Evolutionary conservation across 2,797 vertebrate genomes (phyloP).

Genomic region (Myotis daubentonii): DNA sequence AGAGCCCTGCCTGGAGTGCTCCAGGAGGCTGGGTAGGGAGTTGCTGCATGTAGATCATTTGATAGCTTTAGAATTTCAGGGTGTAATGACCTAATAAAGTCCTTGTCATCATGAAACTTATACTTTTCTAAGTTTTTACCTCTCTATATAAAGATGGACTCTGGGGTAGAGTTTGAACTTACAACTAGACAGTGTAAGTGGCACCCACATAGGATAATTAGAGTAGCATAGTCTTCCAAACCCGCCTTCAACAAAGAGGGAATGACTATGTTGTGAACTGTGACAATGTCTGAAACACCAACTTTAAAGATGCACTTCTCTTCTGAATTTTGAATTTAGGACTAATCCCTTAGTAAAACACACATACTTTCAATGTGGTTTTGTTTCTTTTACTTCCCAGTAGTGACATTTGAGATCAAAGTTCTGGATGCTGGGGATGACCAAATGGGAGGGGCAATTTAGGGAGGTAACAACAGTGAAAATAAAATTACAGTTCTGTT

Average conservation of each 20-base stretch:
- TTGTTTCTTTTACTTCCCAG: background rate
- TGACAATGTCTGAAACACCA: background rate
- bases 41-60: conserved; percentile 39
- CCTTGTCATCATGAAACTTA: conserved; percentile 61
- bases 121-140: background rate
- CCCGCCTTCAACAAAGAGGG: background rate
- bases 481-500: background rate
- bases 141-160: background rate
- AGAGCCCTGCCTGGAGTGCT: background rate
- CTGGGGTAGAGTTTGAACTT: background rate
- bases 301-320: background rate
- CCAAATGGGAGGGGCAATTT: background rate
- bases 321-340: conserved; percentile 21
- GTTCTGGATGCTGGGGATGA: background rate
- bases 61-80: conserved; percentile 35
- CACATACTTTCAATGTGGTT: background rate
- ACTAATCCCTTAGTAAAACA: background rate
- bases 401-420: background rate
- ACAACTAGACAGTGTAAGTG: background rate
- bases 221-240: background rate
- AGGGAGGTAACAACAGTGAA: background rate
- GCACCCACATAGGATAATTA: background rate
- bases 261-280: background rate
- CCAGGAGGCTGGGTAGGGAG: background rate
- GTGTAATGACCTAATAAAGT: conserved; percentile 13